Evolutionary conservation across 2,888 invertebrate species (phyloP).

Genomic region (Hypolimnas misippus): DNA sequence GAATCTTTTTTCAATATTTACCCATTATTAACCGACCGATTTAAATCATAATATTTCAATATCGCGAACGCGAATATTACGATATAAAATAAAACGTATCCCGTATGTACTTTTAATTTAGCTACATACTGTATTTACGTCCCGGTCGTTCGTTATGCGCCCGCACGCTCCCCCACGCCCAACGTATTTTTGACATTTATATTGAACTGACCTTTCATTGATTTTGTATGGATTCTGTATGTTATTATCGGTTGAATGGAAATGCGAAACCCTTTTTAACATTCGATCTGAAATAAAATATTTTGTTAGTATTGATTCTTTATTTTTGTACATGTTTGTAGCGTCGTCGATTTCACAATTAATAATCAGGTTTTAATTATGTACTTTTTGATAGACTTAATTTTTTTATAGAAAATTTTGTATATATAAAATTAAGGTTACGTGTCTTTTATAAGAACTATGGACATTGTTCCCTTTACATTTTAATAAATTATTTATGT

Average conservation of each 20-base stretch:
- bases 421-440: no score
- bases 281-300: neutral
- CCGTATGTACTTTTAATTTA: conserved; percentile 35
- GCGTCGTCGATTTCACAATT: no score
- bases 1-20: neutral
- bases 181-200: conserved; percentile 33
- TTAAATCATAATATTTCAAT: conserved; percentile 22
- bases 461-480: no score
- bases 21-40: conserved; percentile 2
- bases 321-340: no score
- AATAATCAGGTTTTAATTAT: no score
- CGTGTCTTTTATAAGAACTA: no score
- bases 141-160: conserved; percentile 19
- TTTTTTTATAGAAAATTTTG: no score
- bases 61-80: neutral
- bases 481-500: no score
- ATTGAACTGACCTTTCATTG: conserved; percentile 31
- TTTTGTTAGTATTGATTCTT: no score
- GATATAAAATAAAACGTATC: conserved; percentile 22
- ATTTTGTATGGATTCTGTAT: conserved; percentile 8
- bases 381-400: no score
- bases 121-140: conserved; percentile 26
- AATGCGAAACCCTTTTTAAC: conserved; percentile 2
- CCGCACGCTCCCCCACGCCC: conserved; percentile 16
- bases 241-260: neutral